phyloP scores from a whole-genome alignment of 2,113 vertebrate species.

The Meles meles region DNA sequence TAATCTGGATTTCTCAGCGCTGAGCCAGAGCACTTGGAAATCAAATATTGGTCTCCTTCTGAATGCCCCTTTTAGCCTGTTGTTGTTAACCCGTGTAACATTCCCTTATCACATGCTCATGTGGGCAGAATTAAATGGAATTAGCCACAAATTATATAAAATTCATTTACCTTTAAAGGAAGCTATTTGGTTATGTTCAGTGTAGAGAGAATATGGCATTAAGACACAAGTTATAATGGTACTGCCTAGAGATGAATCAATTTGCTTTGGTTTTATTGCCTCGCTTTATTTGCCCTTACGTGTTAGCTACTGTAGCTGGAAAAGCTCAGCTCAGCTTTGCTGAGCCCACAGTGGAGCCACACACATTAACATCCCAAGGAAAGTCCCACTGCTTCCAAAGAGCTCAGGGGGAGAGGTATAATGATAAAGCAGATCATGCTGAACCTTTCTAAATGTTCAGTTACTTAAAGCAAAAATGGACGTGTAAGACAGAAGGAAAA shows the following conservation, averaged over 20 bases:
- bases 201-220: slow-evolving; percentile 77
- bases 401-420: background rate
- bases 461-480: background rate
- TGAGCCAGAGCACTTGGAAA: slow-evolving; percentile 62
- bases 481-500: background rate
- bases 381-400: background rate
- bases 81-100: slow-evolving; percentile 76
- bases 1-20: slow-evolving; percentile 64
- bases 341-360: background rate
- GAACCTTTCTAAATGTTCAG: slow-evolving; percentile 33
- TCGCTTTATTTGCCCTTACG: slow-evolving; percentile 76
- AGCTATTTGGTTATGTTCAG: slow-evolving; percentile 80
- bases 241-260: slow-evolving; percentile 82
- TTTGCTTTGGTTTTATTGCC: slow-evolving; percentile 83
- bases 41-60: slow-evolving; percentile 70
- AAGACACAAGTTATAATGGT: slow-evolving; percentile 80
- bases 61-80: slow-evolving; percentile 46
- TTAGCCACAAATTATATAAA: slow-evolving; percentile 85
- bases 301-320: slow-evolving; percentile 62
- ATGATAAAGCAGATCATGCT: slow-evolving; percentile 33
- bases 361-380: slow-evolving; percentile 12
- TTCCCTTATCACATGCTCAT: slow-evolving; percentile 83
- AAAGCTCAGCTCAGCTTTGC: slow-evolving; percentile 28
- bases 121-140: slow-evolving; percentile 83
- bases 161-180: slow-evolving; percentile 84